phyloP scores from a whole-genome alignment of 2,888 invertebrate species.

The Euzophera pinguis region DNA sequence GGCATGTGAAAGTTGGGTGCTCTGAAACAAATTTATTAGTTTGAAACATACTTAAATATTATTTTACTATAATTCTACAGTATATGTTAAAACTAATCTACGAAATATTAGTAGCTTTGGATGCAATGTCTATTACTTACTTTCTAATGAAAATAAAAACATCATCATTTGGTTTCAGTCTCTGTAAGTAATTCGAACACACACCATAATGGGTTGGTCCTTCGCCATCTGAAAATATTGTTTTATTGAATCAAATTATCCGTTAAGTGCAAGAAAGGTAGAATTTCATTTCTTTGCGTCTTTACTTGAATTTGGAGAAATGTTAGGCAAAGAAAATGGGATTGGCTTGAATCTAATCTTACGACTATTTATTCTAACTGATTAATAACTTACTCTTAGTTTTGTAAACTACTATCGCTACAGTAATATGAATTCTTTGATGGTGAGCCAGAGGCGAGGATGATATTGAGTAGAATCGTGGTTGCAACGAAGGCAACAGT shows the following conservation, averaged over 20 bases:
- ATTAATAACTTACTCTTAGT: conserved; percentile 82
- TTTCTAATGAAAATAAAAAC: conserved; percentile 88
- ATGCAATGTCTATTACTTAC: conserved; percentile 58
- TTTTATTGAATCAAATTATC: no score
- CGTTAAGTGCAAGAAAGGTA: no score
- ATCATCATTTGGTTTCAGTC: conserved; percentile 82
- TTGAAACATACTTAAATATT: no score
- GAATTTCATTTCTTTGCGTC: no score
- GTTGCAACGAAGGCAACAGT: conserved; percentile 90
- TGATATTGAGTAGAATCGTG: conserved; percentile 96
- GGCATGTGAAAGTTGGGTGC: conserved; percentile 93
- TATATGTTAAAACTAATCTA: no score
- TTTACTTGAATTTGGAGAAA: no score
- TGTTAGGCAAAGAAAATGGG: no score
- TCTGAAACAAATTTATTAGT: conserved; percentile 58
- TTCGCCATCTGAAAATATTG: conserved; percentile 81
- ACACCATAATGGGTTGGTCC: conserved; percentile 94
- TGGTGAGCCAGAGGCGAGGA: conserved; percentile 88
- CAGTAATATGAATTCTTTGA: conserved; percentile 92
- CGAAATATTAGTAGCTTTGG: neutral
- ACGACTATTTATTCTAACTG: neutral
- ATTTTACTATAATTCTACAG: no score
- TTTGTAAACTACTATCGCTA: conserved; percentile 92
- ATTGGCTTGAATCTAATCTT: neutral
- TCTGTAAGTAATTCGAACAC: conserved; percentile 93